Base-by-base conservation (phyloP, 2,797 vertebrate genomes). In the Gymnothorax reevesii region DNA sequence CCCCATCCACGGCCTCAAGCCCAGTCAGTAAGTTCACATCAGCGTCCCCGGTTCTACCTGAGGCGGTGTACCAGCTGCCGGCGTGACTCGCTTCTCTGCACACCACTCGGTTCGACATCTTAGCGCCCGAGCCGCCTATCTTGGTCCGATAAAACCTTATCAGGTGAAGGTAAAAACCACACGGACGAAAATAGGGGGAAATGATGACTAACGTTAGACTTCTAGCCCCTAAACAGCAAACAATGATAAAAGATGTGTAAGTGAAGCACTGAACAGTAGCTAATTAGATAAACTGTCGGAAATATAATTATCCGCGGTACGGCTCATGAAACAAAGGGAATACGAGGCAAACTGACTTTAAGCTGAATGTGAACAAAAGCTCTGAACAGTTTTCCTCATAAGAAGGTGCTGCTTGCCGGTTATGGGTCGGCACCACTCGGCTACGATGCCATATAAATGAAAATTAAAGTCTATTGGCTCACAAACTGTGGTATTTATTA, bases 11-110 rank as follows among this genome's bases (percentile, higher is more conserved):
- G 27, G 42, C 88, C 93, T 92, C 91, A 90, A 84, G 57, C 85
- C 79, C 69, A 82, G 27, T 86, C 86, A 83, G 87, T 89, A 73
- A 42, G 1, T 42, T 42, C 33, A 42, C 2, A 42, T 42, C 2
- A 42, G 33, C 33, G 33, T 42, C 88, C 88, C 91, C 88, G 90
- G 87, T 82, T 88, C 86, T 99, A 99, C 98, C 98, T 97, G 98
- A 98, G 93, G 98, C 97, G 86, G 97, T 97, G 97, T 98, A 98
- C 98, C 98, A 99, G 97, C 97, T 99, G 95, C 98, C 97, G 95
- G 98, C 97, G 95, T 99, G 98, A 95, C 97, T 98, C 94, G 98
- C 98, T 96, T 99, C 98, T 95, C 98, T 97, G 97, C 98, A 98
- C 95, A 98, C 96, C 96, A 95, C 97, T 96, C 97, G 97, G 96